Base-by-base conservation (phyloP, 2,888 invertebrate species). In the Lissonota sp. region DNA sequence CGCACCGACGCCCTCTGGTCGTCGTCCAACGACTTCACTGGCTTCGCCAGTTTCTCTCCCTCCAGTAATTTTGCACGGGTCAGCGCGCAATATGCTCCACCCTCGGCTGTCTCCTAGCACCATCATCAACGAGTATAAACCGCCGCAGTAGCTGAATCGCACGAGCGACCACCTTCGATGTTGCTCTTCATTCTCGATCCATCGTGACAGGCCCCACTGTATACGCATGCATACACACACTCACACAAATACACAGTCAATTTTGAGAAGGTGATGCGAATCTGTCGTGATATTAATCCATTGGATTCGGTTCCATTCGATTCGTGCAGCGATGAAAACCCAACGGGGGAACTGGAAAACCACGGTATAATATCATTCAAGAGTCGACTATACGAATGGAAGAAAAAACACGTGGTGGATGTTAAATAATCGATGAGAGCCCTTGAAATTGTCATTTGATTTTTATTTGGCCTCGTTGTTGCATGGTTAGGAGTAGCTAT, bases 21-120 rank as follows among this genome's bases (percentile, higher is more conserved):
- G 75, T 51, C 55, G 62, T 55, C 14, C 71, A 58, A 8, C 70
- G 51, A 57, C 58, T 69, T 58, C 64, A 49, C 58, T 5, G 42
- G 62, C 46, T 71, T 46, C 58, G 42, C 67, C 57, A 39, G 40
- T 76, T 57, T 69, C 74, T 49, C 79, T 63, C 57, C 64, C 75
- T 58, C 66, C 44, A 75, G 76, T 77, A 76, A 79, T 80, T 80
- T 80, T 57, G 76, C 72, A 79, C 79, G 76, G 82, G 82, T 79
- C 82, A 80, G 80, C 76, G 76, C 46, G 82, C 81, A 81, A 74
- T 81, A 71, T 75, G 73, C 74, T 69, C 74, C 42, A 69, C 78
- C 78, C 74, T 62, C 71, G 39, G 71, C 66, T 78, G 81, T 75
- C 78, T 69, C 60, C 67, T 71, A 79, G 78, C 71, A 75, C 74